A percentile compares a stretch with the other conserved stretches of the same genome.
Evolutionary conservation across 2,888 invertebrate genomes (phyloP).

Genomic region (Lamproptera curius): DNA sequence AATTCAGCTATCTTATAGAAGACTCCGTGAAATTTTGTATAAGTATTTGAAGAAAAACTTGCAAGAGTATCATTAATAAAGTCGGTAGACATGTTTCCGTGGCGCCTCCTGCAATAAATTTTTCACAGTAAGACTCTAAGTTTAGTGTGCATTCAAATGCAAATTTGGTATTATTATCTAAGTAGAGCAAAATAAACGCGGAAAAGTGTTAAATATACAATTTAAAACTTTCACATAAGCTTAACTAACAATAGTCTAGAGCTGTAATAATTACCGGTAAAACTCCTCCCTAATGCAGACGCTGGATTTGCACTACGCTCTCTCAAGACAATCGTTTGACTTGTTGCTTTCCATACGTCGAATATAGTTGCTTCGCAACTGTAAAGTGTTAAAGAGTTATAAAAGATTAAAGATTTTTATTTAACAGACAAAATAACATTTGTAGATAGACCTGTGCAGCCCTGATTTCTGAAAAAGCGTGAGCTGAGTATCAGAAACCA

Average conservation of each 20-base stretch:
- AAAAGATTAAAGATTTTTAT: too few species aligned
- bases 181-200: too few species aligned
- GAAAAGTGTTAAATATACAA: too few species aligned
- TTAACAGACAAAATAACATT: too few species aligned
- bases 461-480: too few species aligned
- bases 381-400: slow-evolving; percentile 11
- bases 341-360: slow-evolving; percentile 79
- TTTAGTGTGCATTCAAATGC: background rate
- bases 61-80: slow-evolving; percentile 54
- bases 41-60: slow-evolving; percentile 54
- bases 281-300: slow-evolving; percentile 77
- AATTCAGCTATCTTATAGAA: slow-evolving; percentile 62
- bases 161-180: too few species aligned
- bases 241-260: too few species aligned
- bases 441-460: too few species aligned
- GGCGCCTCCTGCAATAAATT: slow-evolving; percentile 40
- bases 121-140: background rate
- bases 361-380: slow-evolving; percentile 82
- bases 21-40: slow-evolving; percentile 55
- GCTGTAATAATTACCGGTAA: slow-evolving; percentile 60
- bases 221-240: too few species aligned
- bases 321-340: slow-evolving; percentile 77
- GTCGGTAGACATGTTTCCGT: slow-evolving; percentile 58
- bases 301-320: slow-evolving; percentile 81
- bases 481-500: too few species aligned